A percentile compares a stretch with the other conserved stretches of the same genome.
Evolutionary conservation across 2,113 vertebrate species (phyloP).

Genomic region (Hystrix cristata): DNA sequence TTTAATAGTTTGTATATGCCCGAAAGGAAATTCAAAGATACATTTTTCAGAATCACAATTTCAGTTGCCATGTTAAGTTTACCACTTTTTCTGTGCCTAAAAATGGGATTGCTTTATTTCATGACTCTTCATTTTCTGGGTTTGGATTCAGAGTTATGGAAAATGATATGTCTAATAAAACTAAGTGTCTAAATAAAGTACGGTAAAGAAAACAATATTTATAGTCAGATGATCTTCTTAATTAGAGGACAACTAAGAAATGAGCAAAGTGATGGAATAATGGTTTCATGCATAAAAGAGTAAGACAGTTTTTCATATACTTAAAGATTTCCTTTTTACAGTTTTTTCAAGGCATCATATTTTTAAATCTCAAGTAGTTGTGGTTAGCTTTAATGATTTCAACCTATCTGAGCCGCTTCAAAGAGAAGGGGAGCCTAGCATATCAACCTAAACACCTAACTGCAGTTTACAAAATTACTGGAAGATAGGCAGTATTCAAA

Average conservation of each 20-base stretch:
- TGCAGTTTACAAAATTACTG: background rate
- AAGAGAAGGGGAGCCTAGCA: background rate
- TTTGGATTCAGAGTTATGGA: background rate
- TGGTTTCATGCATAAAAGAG: constrained; percentile 8
- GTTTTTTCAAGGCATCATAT: background rate
- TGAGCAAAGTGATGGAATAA: background rate
- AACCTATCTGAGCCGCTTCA: background rate
- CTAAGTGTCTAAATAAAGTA: background rate
- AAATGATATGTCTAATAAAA: background rate
- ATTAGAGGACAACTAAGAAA: background rate
- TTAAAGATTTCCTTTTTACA: background rate
- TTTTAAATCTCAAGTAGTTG: background rate
- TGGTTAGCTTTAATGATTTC: background rate
- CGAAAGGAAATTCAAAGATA: background rate
- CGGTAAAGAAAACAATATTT: background rate
- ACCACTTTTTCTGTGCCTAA: background rate
- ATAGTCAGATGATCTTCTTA: background rate
- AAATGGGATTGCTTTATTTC: background rate
- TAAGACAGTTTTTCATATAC: background rate
- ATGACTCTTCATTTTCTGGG: background rate
- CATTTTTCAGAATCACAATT: background rate
- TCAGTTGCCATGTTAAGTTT: background rate
- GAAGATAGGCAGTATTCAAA: background rate
- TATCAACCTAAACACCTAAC: background rate
- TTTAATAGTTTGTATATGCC: background rate